A percentile compares a stretch with the other conserved stretches of the same genome.
phyloP scores from a whole-genome alignment of 1,140 invertebrate genomes.

The Zaprionus tsacasi region DNA sequence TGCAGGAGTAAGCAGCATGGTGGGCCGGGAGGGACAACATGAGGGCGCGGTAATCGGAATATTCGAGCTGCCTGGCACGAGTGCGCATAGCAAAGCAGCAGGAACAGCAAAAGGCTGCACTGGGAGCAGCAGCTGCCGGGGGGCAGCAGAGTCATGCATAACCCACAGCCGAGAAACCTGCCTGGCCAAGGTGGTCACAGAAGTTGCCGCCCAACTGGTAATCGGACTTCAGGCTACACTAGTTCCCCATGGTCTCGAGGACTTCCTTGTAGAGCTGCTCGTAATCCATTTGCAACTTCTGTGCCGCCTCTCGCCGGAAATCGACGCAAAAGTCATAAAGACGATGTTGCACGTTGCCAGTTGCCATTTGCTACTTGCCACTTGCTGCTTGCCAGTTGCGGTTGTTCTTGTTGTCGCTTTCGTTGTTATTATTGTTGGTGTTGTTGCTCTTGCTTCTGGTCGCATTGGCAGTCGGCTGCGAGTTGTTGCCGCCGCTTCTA shows the following conservation, averaged over 20 bases:
- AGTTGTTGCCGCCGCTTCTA: constrained; percentile 43
- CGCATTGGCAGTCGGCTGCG: constrained; percentile 59
- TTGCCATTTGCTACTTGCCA: constrained; percentile 49
- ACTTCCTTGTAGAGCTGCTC: too few relatives aligned
- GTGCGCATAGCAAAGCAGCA: constrained; percentile 31
- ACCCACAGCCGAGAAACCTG: constrained; percentile 2
- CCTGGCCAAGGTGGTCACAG: background rate
- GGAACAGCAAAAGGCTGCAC: background rate
- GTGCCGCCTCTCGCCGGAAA: background rate
- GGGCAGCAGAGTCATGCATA: constrained; percentile 16
- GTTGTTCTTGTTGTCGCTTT: constrained; percentile 41
- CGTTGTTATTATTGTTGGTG: constrained; percentile 44
- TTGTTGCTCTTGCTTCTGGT: constrained; percentile 57
- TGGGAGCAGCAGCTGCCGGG: background rate
- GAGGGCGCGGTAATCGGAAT: constrained; percentile 50
- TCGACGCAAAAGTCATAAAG: constrained; percentile 63
- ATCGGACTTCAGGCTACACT: background rate
- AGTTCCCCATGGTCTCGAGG: background rate
- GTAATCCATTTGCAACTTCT: background rate
- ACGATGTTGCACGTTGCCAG: constrained; percentile 60
- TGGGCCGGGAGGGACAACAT: background rate
- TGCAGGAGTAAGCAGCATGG: constrained; percentile 23
- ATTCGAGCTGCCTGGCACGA: constrained; percentile 52
- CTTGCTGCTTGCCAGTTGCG: constrained; percentile 25
- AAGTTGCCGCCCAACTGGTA: background rate